Evolutionary conservation across 1,140 invertebrate genomes (phyloP), one percentile per base, ranked within the genome.

Genomic region (Drosophila ironensis): DNA sequence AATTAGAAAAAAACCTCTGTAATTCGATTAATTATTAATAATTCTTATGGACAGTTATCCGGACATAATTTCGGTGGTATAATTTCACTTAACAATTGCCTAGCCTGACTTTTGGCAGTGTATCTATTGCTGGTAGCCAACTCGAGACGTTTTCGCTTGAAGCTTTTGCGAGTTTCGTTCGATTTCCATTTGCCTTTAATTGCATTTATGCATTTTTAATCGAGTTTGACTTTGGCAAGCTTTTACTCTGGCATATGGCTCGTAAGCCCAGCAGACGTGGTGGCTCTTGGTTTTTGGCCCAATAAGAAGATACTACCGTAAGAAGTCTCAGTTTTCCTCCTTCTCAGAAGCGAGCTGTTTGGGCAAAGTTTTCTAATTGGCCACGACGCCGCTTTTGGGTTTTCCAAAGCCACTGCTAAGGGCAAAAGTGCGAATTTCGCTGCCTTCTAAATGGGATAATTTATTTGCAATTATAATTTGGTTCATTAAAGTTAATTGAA

Each of bases 131-230:
- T 24, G 8, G 28, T 42, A 42, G 28, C 41, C 41, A 17, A 28
- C 24, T 33, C 11, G 16, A 40, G 20, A 27, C 30, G 19, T 27
- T 33, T 57, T 44, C 28, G 37, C 53, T 47, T 24, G 9, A 50
- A 48, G 66, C 66, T 69, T 50, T 69, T 61, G 41, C 56, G 30
- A 63, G 59, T 63, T 63, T 69, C 53, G 66, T 69, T 69, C 66
- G 66, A 69, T 69, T 69, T 69, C 66, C 66, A 69, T 69, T 69
- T 48, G 59, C 60, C n/a, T 69, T 57, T 69, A 69, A 69, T 69
- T 69, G 66, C 64, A 45, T 69, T 69, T 57, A 57, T 69, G 66
- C 66, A 69, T 69, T 69, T 69, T 69, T 69, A 69, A 71, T 71
- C 68, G 47, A 71, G 68, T 72, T 70, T 61, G 46, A 71, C 45